Evolutionary conservation across 1,140 invertebrate species (phyloP), one percentile per base, ranked within the genome.

Genomic region (Drosophila melanogaster): DNA sequence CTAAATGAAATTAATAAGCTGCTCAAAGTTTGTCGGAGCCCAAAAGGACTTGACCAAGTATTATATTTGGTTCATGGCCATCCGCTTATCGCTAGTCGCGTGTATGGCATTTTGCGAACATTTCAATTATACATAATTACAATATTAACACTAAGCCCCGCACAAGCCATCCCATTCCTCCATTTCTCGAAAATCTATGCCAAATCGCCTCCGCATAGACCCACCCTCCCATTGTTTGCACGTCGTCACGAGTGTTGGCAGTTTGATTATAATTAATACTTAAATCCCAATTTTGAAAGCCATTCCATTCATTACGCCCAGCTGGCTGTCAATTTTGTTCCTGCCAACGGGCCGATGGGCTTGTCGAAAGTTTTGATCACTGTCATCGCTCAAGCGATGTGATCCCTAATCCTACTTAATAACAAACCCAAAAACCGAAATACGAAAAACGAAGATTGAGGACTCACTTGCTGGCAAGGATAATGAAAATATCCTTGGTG

Each of bases 191-290:
- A 41, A 37, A 37, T 37, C 14, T 38, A 38, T 14, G 3, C 37
- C 37, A 38, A 14, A 17, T 8, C 17, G 19, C 2, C 6, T 6
- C 40, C 3, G 40, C 8, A 59, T 15, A 51, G 33, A 15, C 37
- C 26, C 26, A 15, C 37, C 26, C 26, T 30, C 54, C 54, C 47
- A 53, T 55, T 75, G 69, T 65, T 75, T 74, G 49, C 70, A 57
- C 55, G 43, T 66, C 59, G 30, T 47, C 58, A 74, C 78, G 71
- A 76, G 77, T 85, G 81, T 50, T 49, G 65, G 41, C 73, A 50
- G 62, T 86, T 80, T 81, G 73, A 85, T 86, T 77, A 81, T 86
- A 86, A 81, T 86, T 86, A 85, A 77, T 85, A 77, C 73, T 70
- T 80, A 74, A 77, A 79, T 78, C 79, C 80, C 44, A 47, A 69